Evolutionary conservation across 2,113 vertebrate species (phyloP).

Genomic region (Nyctereutes procyonoides): DNA sequence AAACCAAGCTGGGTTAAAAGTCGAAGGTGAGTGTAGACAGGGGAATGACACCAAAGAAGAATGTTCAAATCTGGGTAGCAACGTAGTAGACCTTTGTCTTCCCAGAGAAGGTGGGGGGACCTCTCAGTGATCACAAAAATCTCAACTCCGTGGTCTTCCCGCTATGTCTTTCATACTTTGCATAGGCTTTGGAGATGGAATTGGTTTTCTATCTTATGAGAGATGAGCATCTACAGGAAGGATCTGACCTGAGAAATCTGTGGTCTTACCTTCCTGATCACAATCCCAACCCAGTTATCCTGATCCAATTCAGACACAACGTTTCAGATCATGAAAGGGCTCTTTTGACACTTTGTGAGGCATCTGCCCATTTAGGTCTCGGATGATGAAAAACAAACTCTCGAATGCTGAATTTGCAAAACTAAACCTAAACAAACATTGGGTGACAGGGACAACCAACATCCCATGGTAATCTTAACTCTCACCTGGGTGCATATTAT

Average conservation of each 20-base stretch:
- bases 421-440: constrained; percentile 12
- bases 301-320: background rate
- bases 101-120: background rate
- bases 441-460: constrained; percentile 23
- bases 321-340: background rate
- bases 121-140: background rate
- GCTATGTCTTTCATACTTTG: background rate
- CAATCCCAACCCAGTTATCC: background rate
- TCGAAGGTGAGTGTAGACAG: background rate
- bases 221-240: background rate
- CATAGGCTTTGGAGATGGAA: background rate
- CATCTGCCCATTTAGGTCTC: background rate
- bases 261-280: background rate
- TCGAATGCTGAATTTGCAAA: constrained; percentile 18
- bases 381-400: constrained; percentile 24
- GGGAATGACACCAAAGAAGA: background rate
- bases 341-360: background rate
- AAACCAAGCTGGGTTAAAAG: background rate
- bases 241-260: background rate
- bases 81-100: background rate
- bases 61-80: background rate
- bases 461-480: background rate
- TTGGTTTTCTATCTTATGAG: background rate
- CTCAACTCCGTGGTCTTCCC: background rate
- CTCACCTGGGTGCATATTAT: background rate